Percentiles rank a stretch among this genome's conserved stretches.
These are phyloP conservation scores for Podarcis siculus DNA, from an alignment of 2,797 vertebrate genomes.

Conservation along the genomic window DNA sequence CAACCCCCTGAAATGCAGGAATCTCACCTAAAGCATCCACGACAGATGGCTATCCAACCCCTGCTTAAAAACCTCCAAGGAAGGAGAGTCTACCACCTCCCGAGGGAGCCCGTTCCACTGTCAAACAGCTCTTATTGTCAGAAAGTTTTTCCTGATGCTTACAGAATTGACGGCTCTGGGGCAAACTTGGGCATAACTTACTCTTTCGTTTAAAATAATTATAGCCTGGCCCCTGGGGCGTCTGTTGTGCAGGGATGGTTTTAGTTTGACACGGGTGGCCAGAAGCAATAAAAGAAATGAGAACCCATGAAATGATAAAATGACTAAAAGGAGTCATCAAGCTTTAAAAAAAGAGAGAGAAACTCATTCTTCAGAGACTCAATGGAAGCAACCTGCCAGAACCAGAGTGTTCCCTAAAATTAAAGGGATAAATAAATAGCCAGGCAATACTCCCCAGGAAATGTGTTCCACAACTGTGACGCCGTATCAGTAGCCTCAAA, in stretches of 20 bases:
- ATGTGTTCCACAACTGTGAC: not conserved
- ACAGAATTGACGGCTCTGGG: not conserved
- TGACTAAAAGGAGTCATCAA: not conserved
- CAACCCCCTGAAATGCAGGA: too few species aligned
- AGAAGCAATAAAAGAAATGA: not conserved
- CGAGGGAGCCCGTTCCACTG: too few species aligned
- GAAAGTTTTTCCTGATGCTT: too few species aligned
- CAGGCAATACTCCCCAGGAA: not conserved
- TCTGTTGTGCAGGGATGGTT: not conserved
- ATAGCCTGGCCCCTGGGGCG: too few species aligned
- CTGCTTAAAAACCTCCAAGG: too few species aligned
- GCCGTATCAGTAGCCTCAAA: not conserved
- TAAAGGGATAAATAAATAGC: not conserved
- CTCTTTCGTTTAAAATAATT: not conserved
- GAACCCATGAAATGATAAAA: not conserved
- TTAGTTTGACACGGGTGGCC: not conserved
- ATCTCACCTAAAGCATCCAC: too few species aligned
- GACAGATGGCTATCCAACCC: too few species aligned
- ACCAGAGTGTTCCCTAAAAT: not conserved
- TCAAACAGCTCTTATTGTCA: too few species aligned
- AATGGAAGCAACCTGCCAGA: not conserved
- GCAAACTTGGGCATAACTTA: not conserved
- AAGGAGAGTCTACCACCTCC: too few species aligned
- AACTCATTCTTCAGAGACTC: not conserved
- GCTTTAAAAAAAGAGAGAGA: not conserved